phyloP scores from a whole-genome alignment of 2,797 vertebrate genomes.

The Lepidocolaptes lacrymiger region DNA sequence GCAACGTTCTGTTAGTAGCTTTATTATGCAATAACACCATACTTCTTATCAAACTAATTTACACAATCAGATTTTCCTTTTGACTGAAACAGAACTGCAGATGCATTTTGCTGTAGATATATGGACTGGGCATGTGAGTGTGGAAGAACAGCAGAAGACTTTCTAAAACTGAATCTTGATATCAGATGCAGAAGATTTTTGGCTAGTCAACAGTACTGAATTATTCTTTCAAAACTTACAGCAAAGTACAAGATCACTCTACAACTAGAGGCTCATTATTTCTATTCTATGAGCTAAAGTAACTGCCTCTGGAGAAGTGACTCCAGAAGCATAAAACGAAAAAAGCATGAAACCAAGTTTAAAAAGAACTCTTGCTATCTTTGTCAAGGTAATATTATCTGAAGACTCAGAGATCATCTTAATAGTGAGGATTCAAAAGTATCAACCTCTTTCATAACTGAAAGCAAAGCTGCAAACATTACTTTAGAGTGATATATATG shows the following conservation, averaged over 20 bases:
- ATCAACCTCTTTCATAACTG: neutral
- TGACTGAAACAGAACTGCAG: neutral
- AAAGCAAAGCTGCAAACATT: neutral
- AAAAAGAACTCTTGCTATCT: neutral
- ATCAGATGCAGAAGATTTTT: neutral
- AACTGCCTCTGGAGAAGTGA: neutral
- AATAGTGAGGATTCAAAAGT: neutral
- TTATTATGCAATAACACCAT: neutral
- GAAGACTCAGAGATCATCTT: neutral
- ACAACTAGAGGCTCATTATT: neutral
- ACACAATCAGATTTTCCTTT: neutral
- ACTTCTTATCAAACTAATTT: neutral
- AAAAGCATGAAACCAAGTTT: neutral
- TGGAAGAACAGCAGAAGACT: neutral
- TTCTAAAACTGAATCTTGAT: neutral
- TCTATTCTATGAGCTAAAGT: neutral
- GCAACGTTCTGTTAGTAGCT: neutral
- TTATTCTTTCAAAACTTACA: neutral
- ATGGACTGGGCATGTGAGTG: neutral
- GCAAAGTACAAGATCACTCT: neutral
- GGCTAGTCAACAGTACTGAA: neutral
- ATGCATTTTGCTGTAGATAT: neutral
- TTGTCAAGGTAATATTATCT: neutral
- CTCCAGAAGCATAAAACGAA: neutral
- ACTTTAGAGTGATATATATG: neutral